phyloP scores from a whole-genome alignment of 2,888 invertebrate genomes.

The Papilio gigon region DNA sequence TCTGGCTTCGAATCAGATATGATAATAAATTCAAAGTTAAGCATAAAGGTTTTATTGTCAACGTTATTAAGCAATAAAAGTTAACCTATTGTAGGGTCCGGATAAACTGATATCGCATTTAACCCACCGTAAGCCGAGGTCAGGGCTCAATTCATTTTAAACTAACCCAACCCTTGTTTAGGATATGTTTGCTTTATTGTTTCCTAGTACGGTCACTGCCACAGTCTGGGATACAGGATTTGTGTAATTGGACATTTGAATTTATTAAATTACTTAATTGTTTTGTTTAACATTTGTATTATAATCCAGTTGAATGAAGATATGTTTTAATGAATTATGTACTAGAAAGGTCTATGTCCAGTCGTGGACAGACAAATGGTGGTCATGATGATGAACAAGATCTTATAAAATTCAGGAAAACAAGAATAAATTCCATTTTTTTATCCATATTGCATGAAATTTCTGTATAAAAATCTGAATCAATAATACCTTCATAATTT shows the following conservation, averaged over 20 bases:
- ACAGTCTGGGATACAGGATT: conserved; percentile 8
- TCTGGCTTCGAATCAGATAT: background rate
- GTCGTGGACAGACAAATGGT: too few species aligned
- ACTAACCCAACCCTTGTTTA: conserved; percentile 25
- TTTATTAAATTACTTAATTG: background rate
- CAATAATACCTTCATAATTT: too few species aligned
- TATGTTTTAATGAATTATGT: background rate
- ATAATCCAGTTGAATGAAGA: background rate
- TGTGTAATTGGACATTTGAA: conserved; percentile 10
- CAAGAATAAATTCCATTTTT: too few species aligned
- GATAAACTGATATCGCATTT: conserved; percentile 33
- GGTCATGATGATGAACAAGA: too few species aligned
- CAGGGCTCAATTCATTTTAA: conserved; percentile 35
- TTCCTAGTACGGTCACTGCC: conserved; percentile 1
- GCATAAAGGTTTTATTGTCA: conserved; percentile 35
- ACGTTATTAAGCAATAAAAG: conserved; percentile 35
- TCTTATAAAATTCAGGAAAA: too few species aligned
- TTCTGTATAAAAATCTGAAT: too few species aligned
- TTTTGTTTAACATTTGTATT: background rate
- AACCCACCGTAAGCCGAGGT: conserved; percentile 30
- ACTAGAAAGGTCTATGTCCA: too few species aligned
- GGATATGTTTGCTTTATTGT: conserved; percentile 24
- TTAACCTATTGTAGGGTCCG: conserved; percentile 26
- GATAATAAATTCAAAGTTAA: conserved; percentile 32
- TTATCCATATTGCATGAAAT: too few species aligned